These are phyloP conservation scores for Crossoptilon crossoptilon DNA, from an alignment of 2,797 vertebrate genomes.

Conservation along the genomic window DNA sequence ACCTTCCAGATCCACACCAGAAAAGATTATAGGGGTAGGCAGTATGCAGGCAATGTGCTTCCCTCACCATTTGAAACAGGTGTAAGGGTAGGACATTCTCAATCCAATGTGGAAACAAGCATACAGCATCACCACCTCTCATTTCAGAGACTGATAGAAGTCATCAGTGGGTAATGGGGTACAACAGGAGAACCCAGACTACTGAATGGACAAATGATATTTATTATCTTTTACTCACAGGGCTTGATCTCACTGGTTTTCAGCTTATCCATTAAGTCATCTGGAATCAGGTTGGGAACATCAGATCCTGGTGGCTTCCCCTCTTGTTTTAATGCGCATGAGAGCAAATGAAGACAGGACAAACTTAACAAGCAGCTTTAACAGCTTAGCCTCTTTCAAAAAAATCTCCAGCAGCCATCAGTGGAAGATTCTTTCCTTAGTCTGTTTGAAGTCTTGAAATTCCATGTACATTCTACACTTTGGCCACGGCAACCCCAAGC, in stretches of 20 bases:
- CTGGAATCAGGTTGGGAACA: too few relatives aligned
- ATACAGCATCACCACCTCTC: background rate
- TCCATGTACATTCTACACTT: background rate
- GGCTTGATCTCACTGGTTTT: background rate
- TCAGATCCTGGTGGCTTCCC: too few relatives aligned
- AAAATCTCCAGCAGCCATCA: too few relatives aligned
- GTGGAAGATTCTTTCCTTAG: background rate
- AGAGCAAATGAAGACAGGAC: too few relatives aligned
- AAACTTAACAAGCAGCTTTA: too few relatives aligned
- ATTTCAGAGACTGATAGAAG: background rate
- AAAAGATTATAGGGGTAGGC: background rate
- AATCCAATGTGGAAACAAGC: background rate
- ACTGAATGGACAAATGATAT: background rate
- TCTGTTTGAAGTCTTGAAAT: background rate
- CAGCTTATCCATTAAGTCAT: too few relatives aligned
- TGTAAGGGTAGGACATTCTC: background rate
- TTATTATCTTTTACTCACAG: background rate
- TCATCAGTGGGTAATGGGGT: rapidly evolving
- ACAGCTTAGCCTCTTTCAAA: too few relatives aligned
- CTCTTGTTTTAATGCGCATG: too few relatives aligned
- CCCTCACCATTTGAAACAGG: background rate
- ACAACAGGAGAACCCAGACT: background rate
- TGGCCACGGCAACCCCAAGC: too few relatives aligned
- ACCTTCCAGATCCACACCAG: background rate
- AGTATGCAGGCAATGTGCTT: background rate